A percentile compares a stretch with the other conserved stretches of the same genome.
Conservation (phyloP, 2,113 vertebrate genomes). For the Trogon surrucura region DNA sequence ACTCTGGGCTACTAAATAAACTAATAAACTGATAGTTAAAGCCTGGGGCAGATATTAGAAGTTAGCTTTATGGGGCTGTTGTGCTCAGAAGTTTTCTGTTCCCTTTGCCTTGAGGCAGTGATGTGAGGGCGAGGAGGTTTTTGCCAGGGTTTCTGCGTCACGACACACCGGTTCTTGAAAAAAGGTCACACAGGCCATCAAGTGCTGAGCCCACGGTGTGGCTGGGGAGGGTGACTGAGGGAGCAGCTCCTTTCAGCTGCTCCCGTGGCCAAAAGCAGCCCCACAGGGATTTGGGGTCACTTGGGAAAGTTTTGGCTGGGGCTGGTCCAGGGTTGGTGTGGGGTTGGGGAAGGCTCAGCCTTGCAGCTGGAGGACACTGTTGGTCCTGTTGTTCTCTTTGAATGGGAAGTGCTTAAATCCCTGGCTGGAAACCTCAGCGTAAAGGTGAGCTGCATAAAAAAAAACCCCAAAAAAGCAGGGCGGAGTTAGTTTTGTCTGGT, state of each 20-base stretch:
- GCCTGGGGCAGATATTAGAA: not conserved
- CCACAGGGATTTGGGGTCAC: fast-evolving
- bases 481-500: not conserved
- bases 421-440: fast-evolving
- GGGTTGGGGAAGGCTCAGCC: not conserved
- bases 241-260: not conserved
- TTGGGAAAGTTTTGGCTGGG: not conserved
- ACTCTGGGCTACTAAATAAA: no score
- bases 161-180: not conserved
- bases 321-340: not conserved
- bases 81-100: not conserved
- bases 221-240: not conserved
- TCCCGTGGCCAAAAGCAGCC: fast-evolving
- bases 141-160: not conserved
- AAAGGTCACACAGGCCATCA: fast-evolving
- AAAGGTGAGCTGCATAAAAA: not conserved
- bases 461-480: no score
- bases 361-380: not conserved
- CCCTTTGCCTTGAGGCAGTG: not conserved
- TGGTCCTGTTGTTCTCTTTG: not conserved
- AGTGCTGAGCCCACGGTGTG: no score
- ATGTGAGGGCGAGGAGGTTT: not conserved
- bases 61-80: no score
- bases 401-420: not conserved
- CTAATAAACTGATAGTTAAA: not conserved